These are phyloP conservation scores for Spheniscus mendiculus DNA, from an alignment of 2,113 vertebrate species.

Conservation along the genomic window DNA sequence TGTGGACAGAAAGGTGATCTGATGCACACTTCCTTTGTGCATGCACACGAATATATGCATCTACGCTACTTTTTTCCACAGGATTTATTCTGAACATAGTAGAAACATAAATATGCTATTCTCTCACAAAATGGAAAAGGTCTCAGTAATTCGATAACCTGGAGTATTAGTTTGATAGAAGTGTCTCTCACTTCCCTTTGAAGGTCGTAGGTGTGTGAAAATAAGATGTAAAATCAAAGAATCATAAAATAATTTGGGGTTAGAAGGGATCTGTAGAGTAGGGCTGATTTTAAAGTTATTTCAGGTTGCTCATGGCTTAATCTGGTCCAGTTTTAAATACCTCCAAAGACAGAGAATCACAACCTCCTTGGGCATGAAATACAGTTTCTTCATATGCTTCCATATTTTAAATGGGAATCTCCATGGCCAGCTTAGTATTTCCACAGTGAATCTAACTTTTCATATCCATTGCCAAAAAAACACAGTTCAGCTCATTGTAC, in stretches of 20 bases:
- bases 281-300: background rate
- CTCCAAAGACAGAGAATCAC: background rate
- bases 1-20: background rate
- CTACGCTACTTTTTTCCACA: background rate
- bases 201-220: background rate
- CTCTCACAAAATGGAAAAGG: background rate
- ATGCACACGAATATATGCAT: background rate
- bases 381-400: background rate
- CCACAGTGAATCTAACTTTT: background rate
- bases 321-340: background rate
- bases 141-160: background rate
- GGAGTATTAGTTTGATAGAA: background rate
- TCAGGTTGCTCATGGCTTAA: background rate
- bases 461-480: background rate
- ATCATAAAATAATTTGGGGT: background rate
- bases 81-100: background rate
- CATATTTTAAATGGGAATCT: background rate
- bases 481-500: background rate
- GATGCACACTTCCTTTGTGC: background rate
- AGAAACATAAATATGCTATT: background rate
- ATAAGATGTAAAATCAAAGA: background rate
- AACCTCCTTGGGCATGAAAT: background rate
- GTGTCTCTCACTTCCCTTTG: background rate
- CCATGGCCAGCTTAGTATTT: background rate
- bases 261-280: background rate